Evolutionary conservation across 1,140 invertebrate species (phyloP), one percentile per base, ranked within the genome.

Genomic region (Muscidifurax raptorellus): DNA sequence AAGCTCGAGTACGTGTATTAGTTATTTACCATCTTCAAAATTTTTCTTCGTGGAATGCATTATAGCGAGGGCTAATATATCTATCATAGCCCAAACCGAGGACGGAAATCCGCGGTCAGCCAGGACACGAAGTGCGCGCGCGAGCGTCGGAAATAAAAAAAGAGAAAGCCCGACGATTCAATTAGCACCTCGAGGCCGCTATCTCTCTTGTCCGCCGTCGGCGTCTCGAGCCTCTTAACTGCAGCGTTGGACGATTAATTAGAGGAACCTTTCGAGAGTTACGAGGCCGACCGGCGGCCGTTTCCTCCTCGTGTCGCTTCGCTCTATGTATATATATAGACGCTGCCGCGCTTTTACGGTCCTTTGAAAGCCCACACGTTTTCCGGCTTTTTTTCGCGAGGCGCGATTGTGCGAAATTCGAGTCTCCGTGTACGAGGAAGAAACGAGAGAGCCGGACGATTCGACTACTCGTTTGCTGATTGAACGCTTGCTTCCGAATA

Each of bases 221-320:
- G n/a, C 32, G 30, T 13, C 15, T 4, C 13, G 64, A 79, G 64
- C 12, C 64, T 30, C 52, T 78, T 69, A 77, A 78, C 74, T 78
- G 64, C 40, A 47, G 30, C 75, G 52, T 18, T n/a, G 64, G 36
- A 47, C 82, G 69, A 83, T 83, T 77, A 78, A 83, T 83, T 78
- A 83, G 44, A 77, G 52, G 52, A 32, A 25, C 74, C 40, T 75
- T 30, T 25, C 76, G 47, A 78, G 47, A 78, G 76, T 59, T 76
- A 82, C 81, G 72, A 75, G 72, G 25, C 44, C 12, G 40, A 32
- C 25, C 27, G 40, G 9, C 27, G 40, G 9, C n/a, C 28, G 28
- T 71, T 72, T 72, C 36, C 79, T 81, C 59, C 47, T 28, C 22
- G 10, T 59, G 59, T 40, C 71, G 7, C 22, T 74, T 0, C 12